Base-by-base conservation (phyloP, 2,113 vertebrate species). In the Morone saxatilis region DNA sequence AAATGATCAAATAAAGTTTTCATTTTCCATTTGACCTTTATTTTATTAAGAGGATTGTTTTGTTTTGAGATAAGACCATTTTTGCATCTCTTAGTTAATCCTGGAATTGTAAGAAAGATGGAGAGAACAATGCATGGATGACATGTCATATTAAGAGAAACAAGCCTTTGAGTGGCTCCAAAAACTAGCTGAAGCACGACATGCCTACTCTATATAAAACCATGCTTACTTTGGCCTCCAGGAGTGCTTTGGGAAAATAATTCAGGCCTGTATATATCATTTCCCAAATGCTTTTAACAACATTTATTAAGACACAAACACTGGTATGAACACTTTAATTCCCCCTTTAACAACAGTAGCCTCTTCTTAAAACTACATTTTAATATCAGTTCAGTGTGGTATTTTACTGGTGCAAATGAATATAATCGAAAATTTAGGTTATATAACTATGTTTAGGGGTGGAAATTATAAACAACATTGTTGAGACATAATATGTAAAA, bases 1-100 rank as follows among this genome's bases (percentile, higher is more conserved):
- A 83, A 77, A 51, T 1, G 9, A 68, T 69, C 22, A 69, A 59
- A 43, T 71, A 1, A 41, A 61, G 14, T 65, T 43, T 76, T 17
- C 31, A 25, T 82, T 75, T 71, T 56, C 7, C 12, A 25, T 40
- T 41, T 51, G 0, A n/a, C 31, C 53, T 53, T 82, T 57, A 4
- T 25, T 85, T 71, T 2, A 63, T 47, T 56, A 36, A 17, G n/a
- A 53, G 7, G 0, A 22, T 19, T 66, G 3, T 54, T 73, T 22
- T 45, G 16, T 63, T 73, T 80, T 38, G 45, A 63, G 38, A 72
- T 3, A 4, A 62, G 54, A 51, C n/a, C 5, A 71, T 56, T 71
- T 31, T 59, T 84, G 40, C 31, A 14, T 75, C 0, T 48, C 13
- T 71, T 22, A 20, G 31, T 56, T 2, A 22, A 41, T 71, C 36